Conservation (phyloP, 1,140 invertebrate species). For the Lucilia cuprina region DNA sequence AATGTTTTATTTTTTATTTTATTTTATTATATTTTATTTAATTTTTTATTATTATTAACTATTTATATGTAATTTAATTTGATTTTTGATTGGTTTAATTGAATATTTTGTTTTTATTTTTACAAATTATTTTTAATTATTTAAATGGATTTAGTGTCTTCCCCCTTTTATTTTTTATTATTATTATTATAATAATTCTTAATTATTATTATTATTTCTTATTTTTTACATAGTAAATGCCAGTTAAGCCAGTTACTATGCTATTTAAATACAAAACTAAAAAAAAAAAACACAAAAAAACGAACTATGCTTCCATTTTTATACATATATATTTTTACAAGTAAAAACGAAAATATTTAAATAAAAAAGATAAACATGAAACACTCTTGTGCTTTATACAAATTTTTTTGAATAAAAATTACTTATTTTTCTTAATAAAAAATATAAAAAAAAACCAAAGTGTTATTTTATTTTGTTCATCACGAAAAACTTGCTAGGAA, state of each 20-base stretch:
- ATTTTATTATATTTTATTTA: conserved; percentile 15
- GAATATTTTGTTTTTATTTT: conserved; percentile 33
- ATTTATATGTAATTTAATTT: conserved; percentile 35
- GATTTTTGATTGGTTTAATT: conserved; percentile 34
- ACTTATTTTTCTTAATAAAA: conserved; percentile 12
- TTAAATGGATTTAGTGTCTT: conserved; percentile 33
- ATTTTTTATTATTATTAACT: conserved; percentile 30
- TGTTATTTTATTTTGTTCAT: not conserved
- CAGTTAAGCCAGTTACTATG: conserved; percentile 29
- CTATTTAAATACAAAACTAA: conserved; percentile 19
- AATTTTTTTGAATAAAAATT: conserved; percentile 19
- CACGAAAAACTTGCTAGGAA: too few species aligned
- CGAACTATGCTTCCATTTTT: conserved; percentile 32
- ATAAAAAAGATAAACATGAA: conserved; percentile 10
- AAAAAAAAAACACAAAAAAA: not conserved
- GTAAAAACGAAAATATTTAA: conserved; percentile 14
- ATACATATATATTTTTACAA: conserved; percentile 28
- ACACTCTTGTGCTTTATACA: conserved; percentile 16
- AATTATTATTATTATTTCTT: conserved; percentile 18
- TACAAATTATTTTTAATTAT: conserved; percentile 30
- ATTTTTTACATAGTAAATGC: conserved; percentile 33
- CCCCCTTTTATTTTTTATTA: conserved; percentile 20
- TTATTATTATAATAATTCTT: not conserved
- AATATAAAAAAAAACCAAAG: not conserved
- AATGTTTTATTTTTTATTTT: conserved; percentile 24